A percentile compares a stretch with the other conserved stretches of the same genome.
Conservation (phyloP, 2,888 invertebrate species). For the Chloroclysta siterata region DNA sequence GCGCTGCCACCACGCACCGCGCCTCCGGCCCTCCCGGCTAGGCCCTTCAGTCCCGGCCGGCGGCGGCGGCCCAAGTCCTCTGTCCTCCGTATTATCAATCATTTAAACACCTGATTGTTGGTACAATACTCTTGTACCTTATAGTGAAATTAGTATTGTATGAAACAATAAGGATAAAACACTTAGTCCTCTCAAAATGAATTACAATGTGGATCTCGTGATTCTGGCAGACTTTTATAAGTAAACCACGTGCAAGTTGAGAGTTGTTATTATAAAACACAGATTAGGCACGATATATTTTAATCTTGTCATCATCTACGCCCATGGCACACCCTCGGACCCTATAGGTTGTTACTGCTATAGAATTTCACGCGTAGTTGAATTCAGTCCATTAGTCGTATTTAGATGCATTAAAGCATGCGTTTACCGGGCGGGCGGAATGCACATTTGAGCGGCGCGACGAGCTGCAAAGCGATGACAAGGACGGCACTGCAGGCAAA, state of each 20-base stretch:
- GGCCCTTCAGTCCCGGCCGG: conserved; percentile 48
- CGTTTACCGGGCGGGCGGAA: conserved; percentile 44
- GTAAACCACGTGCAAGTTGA: not conserved
- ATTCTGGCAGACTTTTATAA: too few species aligned
- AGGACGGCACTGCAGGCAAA: conserved; percentile 49
- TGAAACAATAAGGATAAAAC: too few species aligned
- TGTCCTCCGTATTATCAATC: conserved; percentile 50
- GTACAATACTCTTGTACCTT: conserved; percentile 13
- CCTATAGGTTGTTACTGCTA: not conserved
- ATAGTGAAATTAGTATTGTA: not conserved
- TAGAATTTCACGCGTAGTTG: conserved; percentile 7
- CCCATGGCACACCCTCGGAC: not conserved
- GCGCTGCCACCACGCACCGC: conserved; percentile 41
- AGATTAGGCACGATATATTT: not conserved
- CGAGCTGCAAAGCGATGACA: conserved; percentile 51
- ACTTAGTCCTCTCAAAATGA: too few species aligned
- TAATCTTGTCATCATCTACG: not conserved
- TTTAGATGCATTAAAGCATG: conserved; percentile 23
- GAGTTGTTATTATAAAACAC: not conserved
- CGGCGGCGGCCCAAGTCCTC: conserved; percentile 49
- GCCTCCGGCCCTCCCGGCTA: conserved; percentile 44
- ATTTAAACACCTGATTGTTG: conserved; percentile 35
- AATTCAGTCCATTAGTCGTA: conserved; percentile 1
- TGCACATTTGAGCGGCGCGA: conserved; percentile 50
- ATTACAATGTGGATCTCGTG: too few species aligned